A percentile compares a stretch with the other conserved stretches of the same genome.
Conservation (phyloP, 2,797 vertebrate genomes). For the Mormyrus hasselquistii region DNA sequence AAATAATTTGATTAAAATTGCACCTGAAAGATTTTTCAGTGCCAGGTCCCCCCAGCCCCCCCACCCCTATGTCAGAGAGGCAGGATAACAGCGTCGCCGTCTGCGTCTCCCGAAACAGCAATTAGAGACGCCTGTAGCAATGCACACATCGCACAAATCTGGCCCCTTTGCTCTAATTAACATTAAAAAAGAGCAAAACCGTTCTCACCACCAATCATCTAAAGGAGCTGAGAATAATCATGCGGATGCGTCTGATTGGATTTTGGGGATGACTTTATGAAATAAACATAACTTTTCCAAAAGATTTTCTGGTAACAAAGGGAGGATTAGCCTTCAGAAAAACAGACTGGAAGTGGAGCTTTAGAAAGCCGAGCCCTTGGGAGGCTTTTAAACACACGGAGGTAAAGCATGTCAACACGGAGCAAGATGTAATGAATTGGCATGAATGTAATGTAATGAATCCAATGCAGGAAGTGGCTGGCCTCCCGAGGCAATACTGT, state of each 20-base stretch:
- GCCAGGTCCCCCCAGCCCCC: neutral
- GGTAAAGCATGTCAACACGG: neutral
- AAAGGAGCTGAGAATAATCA: neutral
- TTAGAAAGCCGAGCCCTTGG: neutral
- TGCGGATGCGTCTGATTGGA: neutral
- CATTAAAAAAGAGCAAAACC: neutral
- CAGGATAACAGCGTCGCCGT: neutral
- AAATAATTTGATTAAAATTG: constrained; percentile 6
- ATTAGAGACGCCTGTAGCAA: too few relatives aligned
- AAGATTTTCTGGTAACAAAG: neutral
- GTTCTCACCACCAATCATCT: neutral
- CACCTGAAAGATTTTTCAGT: neutral
- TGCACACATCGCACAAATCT: neutral
- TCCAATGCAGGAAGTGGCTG: neutral
- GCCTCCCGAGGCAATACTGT: neutral
- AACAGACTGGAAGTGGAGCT: neutral
- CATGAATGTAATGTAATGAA: neutral
- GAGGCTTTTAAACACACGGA: neutral
- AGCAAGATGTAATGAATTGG: neutral
- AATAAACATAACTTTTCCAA: neutral
- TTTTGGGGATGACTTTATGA: neutral
- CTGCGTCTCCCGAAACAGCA: neutral
- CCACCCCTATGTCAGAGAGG: neutral
- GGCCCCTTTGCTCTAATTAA: neutral
- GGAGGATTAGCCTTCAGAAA: neutral